Conservation (phyloP, 2,113 vertebrate genomes). For the Merops nubicus region DNA sequence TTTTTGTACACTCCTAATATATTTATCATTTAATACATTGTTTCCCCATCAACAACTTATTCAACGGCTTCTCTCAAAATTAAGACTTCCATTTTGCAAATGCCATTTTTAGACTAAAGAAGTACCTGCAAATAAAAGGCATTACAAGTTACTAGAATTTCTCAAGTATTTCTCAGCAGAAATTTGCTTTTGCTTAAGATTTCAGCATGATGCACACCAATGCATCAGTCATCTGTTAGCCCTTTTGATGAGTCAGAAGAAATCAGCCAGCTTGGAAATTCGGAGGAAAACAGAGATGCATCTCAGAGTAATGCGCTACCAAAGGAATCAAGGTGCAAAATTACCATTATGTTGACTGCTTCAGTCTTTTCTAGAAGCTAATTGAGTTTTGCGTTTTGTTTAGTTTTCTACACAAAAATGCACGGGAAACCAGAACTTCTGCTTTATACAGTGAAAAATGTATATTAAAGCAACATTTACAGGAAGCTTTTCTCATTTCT, state of each 20-base stretch:
- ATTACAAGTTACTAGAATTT: background rate
- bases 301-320: background rate
- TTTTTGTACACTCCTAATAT: background rate
- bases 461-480: constrained; percentile 39
- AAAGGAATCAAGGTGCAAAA: background rate
- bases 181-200: background rate
- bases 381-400: background rate
- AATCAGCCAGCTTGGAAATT: background rate
- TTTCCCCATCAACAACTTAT: background rate
- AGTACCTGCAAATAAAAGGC: background rate
- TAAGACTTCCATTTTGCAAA: background rate
- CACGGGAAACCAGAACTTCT: constrained; percentile 41
- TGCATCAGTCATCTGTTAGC: background rate
- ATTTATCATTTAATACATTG: background rate
- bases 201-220: background rate
- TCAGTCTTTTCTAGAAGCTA: background rate
- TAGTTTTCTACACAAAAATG: background rate
- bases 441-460: constrained; percentile 28
- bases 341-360: background rate
- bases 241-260: background rate
- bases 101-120: background rate
- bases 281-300: background rate
- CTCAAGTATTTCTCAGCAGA: background rate
- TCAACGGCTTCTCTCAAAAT: background rate
- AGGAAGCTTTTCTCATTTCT: constrained; percentile 29